Conservation (phyloP, 2,797 vertebrate genomes). For the Xenops minutus region DNA sequence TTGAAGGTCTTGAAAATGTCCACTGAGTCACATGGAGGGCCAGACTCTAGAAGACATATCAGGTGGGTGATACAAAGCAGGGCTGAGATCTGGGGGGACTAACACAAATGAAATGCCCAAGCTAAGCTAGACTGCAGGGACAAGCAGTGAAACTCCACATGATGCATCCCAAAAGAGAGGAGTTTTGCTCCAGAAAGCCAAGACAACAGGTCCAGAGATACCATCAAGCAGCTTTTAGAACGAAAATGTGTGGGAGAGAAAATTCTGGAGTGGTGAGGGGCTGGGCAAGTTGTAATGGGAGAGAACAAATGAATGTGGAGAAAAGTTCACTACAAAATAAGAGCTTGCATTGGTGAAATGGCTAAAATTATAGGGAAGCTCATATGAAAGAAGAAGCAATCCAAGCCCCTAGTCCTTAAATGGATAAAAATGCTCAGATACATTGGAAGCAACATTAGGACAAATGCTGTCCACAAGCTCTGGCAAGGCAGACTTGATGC, state of each 20-base stretch:
- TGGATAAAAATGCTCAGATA: background rate
- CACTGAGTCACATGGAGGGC: fast-evolving
- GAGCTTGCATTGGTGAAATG: background rate
- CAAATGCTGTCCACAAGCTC: background rate
- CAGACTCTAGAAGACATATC: background rate
- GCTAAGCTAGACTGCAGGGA: background rate
- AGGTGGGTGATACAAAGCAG: background rate
- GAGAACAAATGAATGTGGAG: background rate
- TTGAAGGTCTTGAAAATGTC: background rate
- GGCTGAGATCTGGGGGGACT: background rate
- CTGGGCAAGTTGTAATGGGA: fast-evolving
- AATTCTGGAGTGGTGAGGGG: background rate
- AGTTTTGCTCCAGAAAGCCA: background rate
- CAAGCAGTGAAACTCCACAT: background rate
- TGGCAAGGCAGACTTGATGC: background rate
- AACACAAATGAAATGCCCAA: background rate
- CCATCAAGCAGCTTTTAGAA: background rate
- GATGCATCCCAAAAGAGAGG: background rate
- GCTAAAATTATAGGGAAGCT: background rate
- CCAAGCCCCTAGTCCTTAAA: background rate
- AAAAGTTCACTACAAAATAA: background rate
- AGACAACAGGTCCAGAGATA: background rate
- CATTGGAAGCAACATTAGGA: background rate
- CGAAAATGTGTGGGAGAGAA: fast-evolving
- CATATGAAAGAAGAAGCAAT: background rate